Base-by-base conservation (phyloP, 2,888 invertebrate genomes). In the Apodemia mormo region DNA sequence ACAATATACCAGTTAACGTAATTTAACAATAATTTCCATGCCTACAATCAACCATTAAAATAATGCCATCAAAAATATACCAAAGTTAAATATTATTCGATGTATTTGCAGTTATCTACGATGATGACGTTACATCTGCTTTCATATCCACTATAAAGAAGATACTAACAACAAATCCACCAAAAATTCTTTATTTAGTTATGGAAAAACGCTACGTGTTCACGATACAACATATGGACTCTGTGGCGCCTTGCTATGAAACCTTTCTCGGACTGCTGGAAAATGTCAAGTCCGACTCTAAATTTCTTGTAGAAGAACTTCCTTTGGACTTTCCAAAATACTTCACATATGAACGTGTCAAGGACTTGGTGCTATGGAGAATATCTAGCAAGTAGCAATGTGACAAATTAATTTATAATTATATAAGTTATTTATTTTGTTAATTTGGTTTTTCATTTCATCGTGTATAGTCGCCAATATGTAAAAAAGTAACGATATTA, bases 141-240 rank as follows among this genome's bases (percentile, higher is more conserved):
- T 97, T 98, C 81, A 94, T 98, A 4, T 87, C 94, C 33, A 96
- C 97, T 0, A 87, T 97, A 74, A 94, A 95, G 75, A 95, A 94
- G 81, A 92, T 97, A 56, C 86, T 97, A 22, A 92, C 93, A 73
- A 88, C 90, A 4, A 89, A 94, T 6, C 93, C 94, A 12, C 88
- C 90, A n/a, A 96, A 96, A 83, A 94, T 90, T 0, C 87, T 96
- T 33, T 97, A 96, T 79, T 91, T 98, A 45, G 97, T 97, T 2
- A 81, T 98, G 75, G 98, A 98, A 83, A 97, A 97, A 83, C 95
- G 98, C 68, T 98, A 95, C 84, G 97, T 98, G 8, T 98, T 98
- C 81, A 97, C 97, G 0, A 85, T 97, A 75, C 94, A 95, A 14
- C 97, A 97, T 79, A 94, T 96, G 84, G 97, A 97, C 74, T 95